Evolutionary conservation across 1,140 invertebrate genomes (phyloP), one percentile per base, ranked within the genome.

Genomic region (Riptortus pedestris): DNA sequence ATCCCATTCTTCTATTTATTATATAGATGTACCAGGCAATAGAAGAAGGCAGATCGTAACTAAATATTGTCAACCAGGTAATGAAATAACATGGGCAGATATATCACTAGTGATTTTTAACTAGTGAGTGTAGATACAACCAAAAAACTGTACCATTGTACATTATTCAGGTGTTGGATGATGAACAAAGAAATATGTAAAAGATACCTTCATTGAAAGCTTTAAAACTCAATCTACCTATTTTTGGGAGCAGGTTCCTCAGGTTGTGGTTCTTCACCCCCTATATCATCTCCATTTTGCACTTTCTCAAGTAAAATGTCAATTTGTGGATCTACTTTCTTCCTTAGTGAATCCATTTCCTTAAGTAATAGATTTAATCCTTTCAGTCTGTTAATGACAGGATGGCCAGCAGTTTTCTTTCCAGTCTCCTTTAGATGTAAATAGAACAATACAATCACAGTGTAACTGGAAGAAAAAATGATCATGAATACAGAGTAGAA

Each of bases 371-470:
- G 7, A n/a, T 58, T 63, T 16, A 51, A 57, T 57, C 20, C 45
- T 22, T 63, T 27, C 16, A 96, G 75, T 65, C 86, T 78, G 74
- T 90, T 89, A 20, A 91, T 83, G 29, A 95, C 83, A 29, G 93
- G 92, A 80, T 96, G 93, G 66, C 84, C 83, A 69, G 84, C 80
- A 18, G 90, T 77, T 60, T 79, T 77, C 33, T 79, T 74, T 67
- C 81, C 83, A 31, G 43, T 22, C 72, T 85, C 85, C 78, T 92
- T 94, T 1, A 96, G 69, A 67, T 91, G 77, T 64, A 96, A 72
- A 75, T 93, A 96, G 75, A 90, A 93, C 27, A 81, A 81, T 22
- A 95, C 85, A 73, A 95, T 94, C 20, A 82, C 83, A 68, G 85
- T 88, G 71, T 96, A 95, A 74, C 82, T 85, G 68, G 66, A 63